phyloP scores from a whole-genome alignment of 2,113 vertebrate genomes.

The Leuciscus idus region DNA sequence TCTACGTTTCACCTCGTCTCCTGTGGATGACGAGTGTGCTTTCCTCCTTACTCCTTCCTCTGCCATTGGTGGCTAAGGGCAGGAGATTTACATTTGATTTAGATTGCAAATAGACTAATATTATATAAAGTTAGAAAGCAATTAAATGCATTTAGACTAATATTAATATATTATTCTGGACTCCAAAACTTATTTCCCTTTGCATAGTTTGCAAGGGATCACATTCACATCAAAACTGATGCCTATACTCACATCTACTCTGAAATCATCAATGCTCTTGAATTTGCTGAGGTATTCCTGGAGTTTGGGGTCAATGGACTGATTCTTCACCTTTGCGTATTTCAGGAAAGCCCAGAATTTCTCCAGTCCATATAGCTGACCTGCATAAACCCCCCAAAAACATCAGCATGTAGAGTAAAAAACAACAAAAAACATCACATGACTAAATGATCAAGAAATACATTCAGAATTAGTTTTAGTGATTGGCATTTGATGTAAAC shows the following conservation, averaged over 20 bases:
- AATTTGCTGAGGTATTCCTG: conserved; percentile 89
- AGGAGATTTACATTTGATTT: conserved; percentile 6
- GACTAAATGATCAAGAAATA: too few relatives aligned
- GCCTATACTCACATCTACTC: conserved; percentile 85
- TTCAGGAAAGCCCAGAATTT: conserved; percentile 99
- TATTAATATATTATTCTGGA: background rate
- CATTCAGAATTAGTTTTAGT: too few relatives aligned
- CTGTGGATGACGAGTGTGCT: conserved; percentile 71
- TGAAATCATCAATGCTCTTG: conserved; percentile 95
- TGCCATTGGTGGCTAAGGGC: conserved; percentile 84
- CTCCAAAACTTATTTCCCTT: background rate
- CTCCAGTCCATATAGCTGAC: conserved; percentile 95
- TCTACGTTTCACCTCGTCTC: conserved; percentile 75
- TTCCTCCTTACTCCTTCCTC: conserved; percentile 84
- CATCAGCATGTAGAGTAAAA: background rate
- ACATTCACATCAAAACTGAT: background rate
- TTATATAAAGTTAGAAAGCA: background rate
- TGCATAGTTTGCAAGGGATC: background rate
- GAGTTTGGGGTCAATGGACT: conserved; percentile 85
- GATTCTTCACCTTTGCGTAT: conserved; percentile 86
- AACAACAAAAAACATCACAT: background rate
- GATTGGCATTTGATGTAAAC: too few relatives aligned
- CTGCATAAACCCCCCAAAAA: conserved; percentile 65
- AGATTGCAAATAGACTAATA: conserved; percentile 29
- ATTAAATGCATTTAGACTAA: background rate